phyloP scores from a whole-genome alignment of 2,113 vertebrate species.

The Ranitomeya variabilis region DNA sequence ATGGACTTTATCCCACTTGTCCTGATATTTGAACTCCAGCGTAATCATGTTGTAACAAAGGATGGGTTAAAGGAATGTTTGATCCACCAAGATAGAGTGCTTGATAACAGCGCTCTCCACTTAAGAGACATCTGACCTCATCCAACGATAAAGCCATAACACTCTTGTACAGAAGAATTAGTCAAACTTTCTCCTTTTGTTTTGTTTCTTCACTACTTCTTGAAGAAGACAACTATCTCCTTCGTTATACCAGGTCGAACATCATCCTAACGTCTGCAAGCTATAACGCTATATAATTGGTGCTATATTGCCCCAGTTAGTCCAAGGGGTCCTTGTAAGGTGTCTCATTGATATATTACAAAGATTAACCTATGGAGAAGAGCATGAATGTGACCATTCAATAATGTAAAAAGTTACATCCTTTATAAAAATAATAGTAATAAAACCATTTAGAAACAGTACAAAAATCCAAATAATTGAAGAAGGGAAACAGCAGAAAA shows the following conservation, averaged over 20 bases:
- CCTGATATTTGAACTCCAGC: slow-evolving; percentile 30
- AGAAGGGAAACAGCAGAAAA: too few relatives aligned
- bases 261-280: neutral
- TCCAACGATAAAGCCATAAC: neutral
- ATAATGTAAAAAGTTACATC: too few relatives aligned
- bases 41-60: slow-evolving; percentile 41
- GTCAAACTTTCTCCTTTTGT: slow-evolving; percentile 9
- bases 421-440: too few relatives aligned
- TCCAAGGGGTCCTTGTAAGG: too few relatives aligned
- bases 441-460: too few relatives aligned
- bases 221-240: neutral
- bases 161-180: neutral
- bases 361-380: too few relatives aligned
- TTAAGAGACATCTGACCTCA: slow-evolving; percentile 13
- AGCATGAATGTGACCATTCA: too few relatives aligned
- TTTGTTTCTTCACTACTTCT: neutral
- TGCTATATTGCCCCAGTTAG: too few relatives aligned
- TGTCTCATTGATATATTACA: too few relatives aligned
- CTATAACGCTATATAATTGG: neutral
- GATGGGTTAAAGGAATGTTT: slow-evolving; percentile 45
- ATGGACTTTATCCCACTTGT: slow-evolving; percentile 39
- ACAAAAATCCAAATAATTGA: too few relatives aligned
- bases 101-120: slow-evolving; percentile 16
- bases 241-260: neutral
- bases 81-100: slow-evolving; percentile 45